A percentile compares a stretch with the other conserved stretches of the same genome.
Conservation (phyloP, 2,888 invertebrate species). For the Agriopis marginaria region DNA sequence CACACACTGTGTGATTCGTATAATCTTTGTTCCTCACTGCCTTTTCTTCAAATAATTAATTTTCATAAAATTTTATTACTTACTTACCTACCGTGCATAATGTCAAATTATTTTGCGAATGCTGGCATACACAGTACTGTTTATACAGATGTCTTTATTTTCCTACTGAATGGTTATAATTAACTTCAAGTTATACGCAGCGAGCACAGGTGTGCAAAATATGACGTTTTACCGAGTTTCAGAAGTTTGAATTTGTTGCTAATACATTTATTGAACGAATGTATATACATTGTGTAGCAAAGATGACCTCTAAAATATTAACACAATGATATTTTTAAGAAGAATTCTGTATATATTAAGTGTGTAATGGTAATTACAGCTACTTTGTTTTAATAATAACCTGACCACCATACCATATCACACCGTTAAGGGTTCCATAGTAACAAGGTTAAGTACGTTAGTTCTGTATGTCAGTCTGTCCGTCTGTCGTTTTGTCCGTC, state of each 20-base stretch:
- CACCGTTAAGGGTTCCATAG: no score
- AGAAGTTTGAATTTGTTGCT: background rate
- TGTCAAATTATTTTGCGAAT: slow-evolving; percentile 1
- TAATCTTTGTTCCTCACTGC: no score
- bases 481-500: no score
- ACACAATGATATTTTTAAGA: background rate
- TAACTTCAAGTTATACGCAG: background rate
- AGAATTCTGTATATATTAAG: background rate
- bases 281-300: background rate
- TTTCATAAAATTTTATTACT: no score
- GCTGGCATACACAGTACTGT: background rate
- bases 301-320: slow-evolving; percentile 2
- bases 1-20: no score
- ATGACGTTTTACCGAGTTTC: background rate
- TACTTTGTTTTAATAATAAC: background rate
- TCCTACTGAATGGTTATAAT: background rate
- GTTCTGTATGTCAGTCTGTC: no score
- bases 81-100: background rate
- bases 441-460: no score
- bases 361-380: background rate
- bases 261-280: background rate
- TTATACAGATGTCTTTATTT: slow-evolving; percentile 9
- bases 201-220: slow-evolving; percentile 4
- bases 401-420: no score
- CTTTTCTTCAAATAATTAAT: no score